Percentiles rank a stretch among this genome's conserved stretches.
These are phyloP conservation scores for Theristicus caerulescens DNA, from an alignment of 2,113 vertebrate genomes.

Conservation along the genomic window DNA sequence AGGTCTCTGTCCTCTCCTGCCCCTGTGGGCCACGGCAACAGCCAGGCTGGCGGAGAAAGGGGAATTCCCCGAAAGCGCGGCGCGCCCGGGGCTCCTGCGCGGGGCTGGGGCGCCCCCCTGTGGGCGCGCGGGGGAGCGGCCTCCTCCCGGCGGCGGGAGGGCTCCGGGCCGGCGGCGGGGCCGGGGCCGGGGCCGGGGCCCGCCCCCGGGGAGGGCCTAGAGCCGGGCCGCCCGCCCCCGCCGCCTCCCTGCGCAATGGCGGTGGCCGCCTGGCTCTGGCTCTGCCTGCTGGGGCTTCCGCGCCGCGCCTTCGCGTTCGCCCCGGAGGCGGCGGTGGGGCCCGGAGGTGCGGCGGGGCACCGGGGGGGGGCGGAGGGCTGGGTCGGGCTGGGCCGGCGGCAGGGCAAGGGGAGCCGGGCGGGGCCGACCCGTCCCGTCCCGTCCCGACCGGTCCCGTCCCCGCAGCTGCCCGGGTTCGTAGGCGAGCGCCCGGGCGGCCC, in stretches of 20 bases:
- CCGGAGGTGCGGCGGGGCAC: not conserved
- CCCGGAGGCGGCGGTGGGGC: not conserved
- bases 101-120: not conserved
- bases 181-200: no score
- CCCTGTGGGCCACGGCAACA: not conserved
- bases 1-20: not conserved
- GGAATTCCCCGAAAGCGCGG: no score
- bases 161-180: no score
- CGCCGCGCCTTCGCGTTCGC: not conserved
- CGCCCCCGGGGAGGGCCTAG: no score
- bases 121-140: not conserved
- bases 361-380: not conserved
- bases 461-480: not conserved
- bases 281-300: not conserved
- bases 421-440: no score
- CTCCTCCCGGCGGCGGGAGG: not conserved
- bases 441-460: not conserved
- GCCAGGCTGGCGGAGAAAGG: no score
- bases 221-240: no score
- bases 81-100: no score
- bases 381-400: not conserved
- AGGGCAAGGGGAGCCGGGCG: no score
- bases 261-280: rapidly evolving
- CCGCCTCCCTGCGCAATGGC: not conserved
- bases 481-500: not conserved